Percentiles rank a stretch among this genome's conserved stretches.
Conservation (phyloP, 2,888 invertebrate species). For the Oeneis ivallda region DNA sequence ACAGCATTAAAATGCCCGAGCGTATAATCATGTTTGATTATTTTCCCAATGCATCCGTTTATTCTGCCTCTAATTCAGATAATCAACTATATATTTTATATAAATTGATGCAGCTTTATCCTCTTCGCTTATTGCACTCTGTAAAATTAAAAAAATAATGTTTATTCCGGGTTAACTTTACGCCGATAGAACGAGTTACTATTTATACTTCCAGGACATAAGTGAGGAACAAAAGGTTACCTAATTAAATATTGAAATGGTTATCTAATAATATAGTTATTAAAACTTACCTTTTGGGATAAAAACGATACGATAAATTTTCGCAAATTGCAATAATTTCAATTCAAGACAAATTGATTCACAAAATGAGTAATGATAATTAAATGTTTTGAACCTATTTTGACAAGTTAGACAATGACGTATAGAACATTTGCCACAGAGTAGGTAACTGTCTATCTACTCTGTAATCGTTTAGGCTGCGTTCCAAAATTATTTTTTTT, state of each 20-base stretch:
- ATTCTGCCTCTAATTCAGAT: not conserved
- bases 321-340: not conserved
- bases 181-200: not conserved
- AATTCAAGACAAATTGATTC: not conserved
- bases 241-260: not conserved
- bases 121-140: not conserved
- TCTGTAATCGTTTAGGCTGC: no score
- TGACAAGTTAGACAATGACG: not conserved
- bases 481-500: no score
- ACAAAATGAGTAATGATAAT: no score
- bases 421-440: no score
- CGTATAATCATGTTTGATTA: slow-evolving; percentile 35
- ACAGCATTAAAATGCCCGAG: slow-evolving; percentile 28
- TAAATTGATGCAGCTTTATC: slow-evolving; percentile 23
- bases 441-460: no score
- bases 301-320: not conserved
- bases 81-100: slow-evolving; percentile 8
- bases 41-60: slow-evolving; percentile 12
- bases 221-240: not conserved
- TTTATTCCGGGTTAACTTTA: slow-evolving; percentile 3
- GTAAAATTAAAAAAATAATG: not conserved
- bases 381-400: no score
- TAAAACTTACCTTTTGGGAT: not conserved
- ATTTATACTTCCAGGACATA: not conserved
- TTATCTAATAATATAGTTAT: no score